Evolutionary conservation across 2,888 invertebrate genomes (phyloP), one percentile per base, ranked within the genome.

Genomic region (Tholera decimalis): DNA sequence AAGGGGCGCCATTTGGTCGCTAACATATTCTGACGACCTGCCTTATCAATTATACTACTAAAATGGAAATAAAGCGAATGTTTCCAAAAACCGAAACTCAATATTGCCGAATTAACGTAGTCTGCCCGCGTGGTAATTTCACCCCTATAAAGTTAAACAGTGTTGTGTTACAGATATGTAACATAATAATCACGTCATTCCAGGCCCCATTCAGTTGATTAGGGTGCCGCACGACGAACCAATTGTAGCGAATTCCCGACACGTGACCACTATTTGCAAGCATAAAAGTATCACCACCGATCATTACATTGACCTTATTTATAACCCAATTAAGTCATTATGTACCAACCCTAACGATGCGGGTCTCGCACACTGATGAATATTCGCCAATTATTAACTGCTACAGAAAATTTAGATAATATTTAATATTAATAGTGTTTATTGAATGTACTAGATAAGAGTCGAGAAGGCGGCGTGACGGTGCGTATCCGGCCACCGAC

Each of bases 211-310:
- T 89, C 85, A 53, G 67, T 77, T 86, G 85, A 91, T 90, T 88
- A 87, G 82, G 84, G 86, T 65, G 71, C 85, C 87, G 85, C 86
- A 80, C 86, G 88, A 87, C 88, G 83, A 85, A 86, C 83, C 92
- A 93, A 94, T 94, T 94, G 91, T 91, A 84, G 91, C 92, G 91
- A 93, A 93, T 92, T 88, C 80, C 73, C 80, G 89, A 65, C 95
- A 95, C 95, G 95, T 94, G 95, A 94, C 95, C 94, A 86, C 91
- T 92, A 93, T 94, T 94, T 92, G 91, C 84, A 82, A 84, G 88
- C 86, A 85, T 91, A 89, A 92, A 90, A 87, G 84, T 89, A 92
- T 91, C 91, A 89, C 89, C 90, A 89, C 87, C 79, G 83, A 87
- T 89, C 86, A 90, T 90, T 90, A 85, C 84, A 86, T 89, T 88